Conservation (phyloP, 2,113 vertebrate species). For the Pseudonaja textilis region DNA sequence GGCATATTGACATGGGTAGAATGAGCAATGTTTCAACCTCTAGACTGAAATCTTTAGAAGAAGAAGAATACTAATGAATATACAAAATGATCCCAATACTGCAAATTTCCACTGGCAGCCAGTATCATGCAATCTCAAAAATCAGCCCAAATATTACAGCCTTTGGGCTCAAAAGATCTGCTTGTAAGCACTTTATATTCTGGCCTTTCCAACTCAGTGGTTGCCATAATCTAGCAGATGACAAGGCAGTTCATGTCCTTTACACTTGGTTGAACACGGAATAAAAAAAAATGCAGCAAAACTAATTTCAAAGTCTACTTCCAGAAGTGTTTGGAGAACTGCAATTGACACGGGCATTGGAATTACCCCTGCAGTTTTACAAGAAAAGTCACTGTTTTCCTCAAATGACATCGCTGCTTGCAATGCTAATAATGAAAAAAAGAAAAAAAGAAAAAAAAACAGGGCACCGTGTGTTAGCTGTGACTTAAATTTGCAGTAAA, state of each 20-base stretch:
- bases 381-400: not conserved
- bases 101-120: not conserved
- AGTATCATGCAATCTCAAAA: not conserved
- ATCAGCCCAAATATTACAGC: not conserved
- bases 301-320: not conserved
- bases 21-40: not conserved
- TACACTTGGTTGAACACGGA: not conserved
- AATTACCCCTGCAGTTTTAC: not conserved
- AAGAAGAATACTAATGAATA: not conserved
- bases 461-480: not conserved
- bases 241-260: not conserved
- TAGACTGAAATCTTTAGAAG: not conserved
- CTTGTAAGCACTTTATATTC: not conserved
- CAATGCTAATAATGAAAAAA: not conserved
- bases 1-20: not conserved
- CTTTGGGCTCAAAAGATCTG: not conserved
- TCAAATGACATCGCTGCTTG: not conserved
- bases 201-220: not conserved
- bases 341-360: not conserved
- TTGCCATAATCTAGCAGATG: not conserved
- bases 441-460: not conserved
- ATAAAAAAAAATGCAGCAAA: not conserved
- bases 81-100: slow-evolving; percentile 19
- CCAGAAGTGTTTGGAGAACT: not conserved
- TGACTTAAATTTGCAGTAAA: not conserved